Percentiles rank a stretch among this genome's conserved stretches.
Evolutionary conservation across 2,797 vertebrate genomes (phyloP).

Genomic region (Brachyalestes nurse): DNA sequence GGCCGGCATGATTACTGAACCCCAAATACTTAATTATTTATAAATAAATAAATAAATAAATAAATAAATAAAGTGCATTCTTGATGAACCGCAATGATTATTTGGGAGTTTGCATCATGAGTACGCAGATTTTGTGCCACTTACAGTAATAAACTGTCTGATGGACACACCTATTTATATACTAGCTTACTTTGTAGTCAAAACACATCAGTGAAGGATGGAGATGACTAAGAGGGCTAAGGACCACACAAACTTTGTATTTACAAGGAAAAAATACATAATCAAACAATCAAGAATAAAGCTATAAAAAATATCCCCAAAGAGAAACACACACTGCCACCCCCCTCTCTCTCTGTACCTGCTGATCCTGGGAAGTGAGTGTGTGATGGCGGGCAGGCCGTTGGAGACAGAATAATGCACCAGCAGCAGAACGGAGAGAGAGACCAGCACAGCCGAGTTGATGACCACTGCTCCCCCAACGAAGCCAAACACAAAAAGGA

Average conservation of each 20-base stretch:
- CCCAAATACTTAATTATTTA: background rate
- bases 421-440: conserved; percentile 96
- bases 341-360: conserved; percentile 78
- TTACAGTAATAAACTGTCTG: background rate
- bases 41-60: too few relatives aligned
- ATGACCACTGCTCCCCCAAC: conserved; percentile 98
- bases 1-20: background rate
- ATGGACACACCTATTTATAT: background rate
- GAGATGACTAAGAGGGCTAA: background rate
- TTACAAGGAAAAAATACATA: background rate
- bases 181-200: background rate
- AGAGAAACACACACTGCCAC: background rate
- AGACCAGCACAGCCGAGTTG: conserved; percentile 97
- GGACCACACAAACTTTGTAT: background rate
- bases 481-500: conserved; percentile 99
- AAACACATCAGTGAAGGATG: background rate
- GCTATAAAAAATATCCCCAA: background rate
- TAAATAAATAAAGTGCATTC: background rate
- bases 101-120: background rate
- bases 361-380: conserved; percentile 88
- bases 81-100: background rate
- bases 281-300: background rate
- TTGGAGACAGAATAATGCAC: conserved; percentile 97
- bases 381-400: conserved; percentile 90
- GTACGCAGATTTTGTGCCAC: background rate